phyloP scores from a whole-genome alignment of 2,113 vertebrate genomes.

The Crotalus viridis region DNA sequence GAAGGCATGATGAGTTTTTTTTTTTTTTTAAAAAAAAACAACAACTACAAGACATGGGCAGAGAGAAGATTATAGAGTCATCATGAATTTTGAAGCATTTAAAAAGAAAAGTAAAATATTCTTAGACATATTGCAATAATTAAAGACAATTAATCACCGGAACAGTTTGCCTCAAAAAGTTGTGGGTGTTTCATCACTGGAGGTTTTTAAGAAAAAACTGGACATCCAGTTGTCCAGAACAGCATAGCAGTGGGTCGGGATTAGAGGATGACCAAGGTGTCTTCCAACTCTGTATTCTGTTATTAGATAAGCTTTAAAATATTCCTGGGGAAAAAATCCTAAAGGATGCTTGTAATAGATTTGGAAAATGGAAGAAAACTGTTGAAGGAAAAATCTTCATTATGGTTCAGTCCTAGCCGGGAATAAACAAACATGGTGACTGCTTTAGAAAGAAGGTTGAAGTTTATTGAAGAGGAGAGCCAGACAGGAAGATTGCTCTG shows the following conservation, averaged over 20 bases:
- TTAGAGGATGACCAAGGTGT: too few relatives aligned
- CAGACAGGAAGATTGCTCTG: too few relatives aligned
- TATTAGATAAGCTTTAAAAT: not conserved
- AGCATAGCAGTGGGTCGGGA: too few relatives aligned
- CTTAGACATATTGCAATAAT: not conserved
- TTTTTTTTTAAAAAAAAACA: not conserved
- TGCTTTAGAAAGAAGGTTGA: too few relatives aligned
- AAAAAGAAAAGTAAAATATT: not conserved
- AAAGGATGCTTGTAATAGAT: not conserved
- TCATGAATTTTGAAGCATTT: not conserved
- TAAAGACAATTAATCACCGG: not conserved
- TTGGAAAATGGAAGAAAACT: not conserved
- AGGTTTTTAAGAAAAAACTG: not conserved
- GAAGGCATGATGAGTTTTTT: not conserved
- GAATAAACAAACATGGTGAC: too few relatives aligned
- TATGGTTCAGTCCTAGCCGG: too few relatives aligned
- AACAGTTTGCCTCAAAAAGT: not conserved
- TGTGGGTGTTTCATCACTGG: not conserved
- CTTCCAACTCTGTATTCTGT: too few relatives aligned
- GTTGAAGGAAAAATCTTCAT: too few relatives aligned
- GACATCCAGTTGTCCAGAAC: not conserved
- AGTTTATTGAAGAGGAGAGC: too few relatives aligned
- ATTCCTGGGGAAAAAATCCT: not conserved
- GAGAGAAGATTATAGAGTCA: not conserved
- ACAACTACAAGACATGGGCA: not conserved